These are phyloP conservation scores for Palythoa heliodiscus DNA, from an alignment of 92 coral and sea anemone genomes.

Conservation along the genomic window DNA sequence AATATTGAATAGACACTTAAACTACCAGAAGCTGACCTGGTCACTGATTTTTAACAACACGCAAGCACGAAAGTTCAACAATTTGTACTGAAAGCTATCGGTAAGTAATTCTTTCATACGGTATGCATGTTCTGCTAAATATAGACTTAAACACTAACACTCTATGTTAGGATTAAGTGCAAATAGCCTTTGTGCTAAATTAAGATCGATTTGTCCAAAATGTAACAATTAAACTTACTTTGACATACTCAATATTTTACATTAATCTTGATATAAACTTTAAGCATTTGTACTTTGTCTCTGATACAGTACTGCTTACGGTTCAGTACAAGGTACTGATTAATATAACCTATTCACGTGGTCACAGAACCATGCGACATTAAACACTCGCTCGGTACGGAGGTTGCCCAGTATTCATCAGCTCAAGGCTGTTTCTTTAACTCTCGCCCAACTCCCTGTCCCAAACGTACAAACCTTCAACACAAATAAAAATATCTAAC, in stretches of 20 bases:
- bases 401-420: not conserved
- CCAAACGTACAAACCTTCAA: constrained; percentile 1
- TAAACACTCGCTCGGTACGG: not conserved
- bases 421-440: not conserved
- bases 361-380: not conserved
- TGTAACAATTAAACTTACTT: constrained; percentile 26
- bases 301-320: not conserved
- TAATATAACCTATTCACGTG: not conserved
- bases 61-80: constrained; percentile 7
- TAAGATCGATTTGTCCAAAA: constrained; percentile 17
- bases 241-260: not conserved
- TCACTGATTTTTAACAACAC: too few relatives aligned
- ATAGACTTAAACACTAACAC: constrained; percentile 33
- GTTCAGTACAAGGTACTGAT: not conserved
- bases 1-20: not conserved
- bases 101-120: not conserved
- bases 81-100: not conserved
- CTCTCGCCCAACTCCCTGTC: not conserved
- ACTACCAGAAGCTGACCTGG: constrained; percentile 25
- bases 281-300: not conserved
- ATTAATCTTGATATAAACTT: not conserved
- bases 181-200: constrained; percentile 36
- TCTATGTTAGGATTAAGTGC: constrained; percentile 18
- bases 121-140: constrained; percentile 1
- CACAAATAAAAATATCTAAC: not conserved